A percentile compares a stretch with the other conserved stretches of the same genome.
Evolutionary conservation across 2,113 vertebrate species (phyloP).

Genomic region (Sarotherodon lohbergeri): DNA sequence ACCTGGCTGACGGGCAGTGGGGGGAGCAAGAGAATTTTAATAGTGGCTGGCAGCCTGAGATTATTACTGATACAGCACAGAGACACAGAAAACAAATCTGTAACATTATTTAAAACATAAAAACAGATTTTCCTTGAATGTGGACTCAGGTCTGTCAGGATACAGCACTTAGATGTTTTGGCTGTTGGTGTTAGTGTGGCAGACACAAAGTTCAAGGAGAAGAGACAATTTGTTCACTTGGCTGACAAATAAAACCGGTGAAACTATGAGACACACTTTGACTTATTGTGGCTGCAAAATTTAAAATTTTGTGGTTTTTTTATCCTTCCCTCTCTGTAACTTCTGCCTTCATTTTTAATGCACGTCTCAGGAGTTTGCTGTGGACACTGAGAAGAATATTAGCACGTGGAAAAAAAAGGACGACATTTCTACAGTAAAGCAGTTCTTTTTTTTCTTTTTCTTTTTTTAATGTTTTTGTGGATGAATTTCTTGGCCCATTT

Average conservation of each 20-base stretch:
- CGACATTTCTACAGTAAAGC: neutral
- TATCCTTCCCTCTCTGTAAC: neutral
- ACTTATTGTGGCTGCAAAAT: neutral
- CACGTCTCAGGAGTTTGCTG: neutral
- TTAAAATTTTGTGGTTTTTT: accelerated
- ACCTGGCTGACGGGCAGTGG: neutral
- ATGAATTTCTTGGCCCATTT: neutral
- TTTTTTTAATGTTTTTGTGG: neutral
- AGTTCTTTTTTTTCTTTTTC: neutral
- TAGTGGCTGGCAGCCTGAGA: neutral
- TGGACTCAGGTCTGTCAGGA: neutral
- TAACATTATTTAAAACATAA: neutral
- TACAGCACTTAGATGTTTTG: neutral
- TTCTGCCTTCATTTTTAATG: neutral
- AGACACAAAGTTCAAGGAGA: neutral
- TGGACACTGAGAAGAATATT: neutral
- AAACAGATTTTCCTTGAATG: neutral
- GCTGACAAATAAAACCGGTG: neutral
- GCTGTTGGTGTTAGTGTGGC: neutral
- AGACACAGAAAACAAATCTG: neutral
- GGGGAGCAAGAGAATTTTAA: neutral
- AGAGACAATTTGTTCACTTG: neutral
- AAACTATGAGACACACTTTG: neutral
- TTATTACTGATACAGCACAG: neutral
- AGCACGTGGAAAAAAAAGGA: neutral